phyloP scores from a whole-genome alignment of 2,888 invertebrate species.

The Athrips mouffetella region DNA sequence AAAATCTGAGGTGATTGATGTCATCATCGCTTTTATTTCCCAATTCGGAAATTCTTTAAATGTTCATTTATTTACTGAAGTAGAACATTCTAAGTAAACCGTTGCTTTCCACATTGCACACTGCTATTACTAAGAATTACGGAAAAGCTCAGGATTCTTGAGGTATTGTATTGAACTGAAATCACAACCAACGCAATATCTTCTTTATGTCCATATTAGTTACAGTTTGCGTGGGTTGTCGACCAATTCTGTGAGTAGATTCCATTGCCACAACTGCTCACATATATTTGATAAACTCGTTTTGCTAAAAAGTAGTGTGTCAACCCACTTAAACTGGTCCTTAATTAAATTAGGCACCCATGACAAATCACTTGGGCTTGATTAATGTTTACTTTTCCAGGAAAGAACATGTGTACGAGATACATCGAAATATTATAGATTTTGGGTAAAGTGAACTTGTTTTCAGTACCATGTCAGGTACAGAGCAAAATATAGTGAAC shows the following conservation, averaged over 20 bases:
- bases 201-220: conserved; percentile 42
- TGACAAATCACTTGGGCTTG: conserved; percentile 12
- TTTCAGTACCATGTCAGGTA: conserved; percentile 75
- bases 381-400: conserved; percentile 46
- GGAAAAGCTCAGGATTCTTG: conserved; percentile 45
- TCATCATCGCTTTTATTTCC: conserved; percentile 40
- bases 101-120: background rate
- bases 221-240: conserved; percentile 68
- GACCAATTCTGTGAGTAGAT: conserved; percentile 35
- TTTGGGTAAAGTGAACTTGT: conserved; percentile 42
- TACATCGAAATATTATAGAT: conserved; percentile 41
- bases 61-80: conserved; percentile 32
- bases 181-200: conserved; percentile 33
- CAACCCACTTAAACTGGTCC: conserved; percentile 15
- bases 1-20: conserved; percentile 35
- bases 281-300: background rate
- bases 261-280: conserved; percentile 7
- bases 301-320: background rate
- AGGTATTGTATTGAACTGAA: conserved; percentile 36
- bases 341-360: conserved; percentile 3
- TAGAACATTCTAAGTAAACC: conserved; percentile 3
- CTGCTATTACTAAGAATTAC: conserved; percentile 22
- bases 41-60: conserved; percentile 19
- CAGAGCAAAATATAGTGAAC: conserved; percentile 73
- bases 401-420: conserved; percentile 55